Percentiles rank a stretch among this genome's conserved stretches.
These are phyloP conservation scores for Phaenicophaeus curvirostris DNA, from an alignment of 2,797 vertebrate genomes.

Conservation along the genomic window DNA sequence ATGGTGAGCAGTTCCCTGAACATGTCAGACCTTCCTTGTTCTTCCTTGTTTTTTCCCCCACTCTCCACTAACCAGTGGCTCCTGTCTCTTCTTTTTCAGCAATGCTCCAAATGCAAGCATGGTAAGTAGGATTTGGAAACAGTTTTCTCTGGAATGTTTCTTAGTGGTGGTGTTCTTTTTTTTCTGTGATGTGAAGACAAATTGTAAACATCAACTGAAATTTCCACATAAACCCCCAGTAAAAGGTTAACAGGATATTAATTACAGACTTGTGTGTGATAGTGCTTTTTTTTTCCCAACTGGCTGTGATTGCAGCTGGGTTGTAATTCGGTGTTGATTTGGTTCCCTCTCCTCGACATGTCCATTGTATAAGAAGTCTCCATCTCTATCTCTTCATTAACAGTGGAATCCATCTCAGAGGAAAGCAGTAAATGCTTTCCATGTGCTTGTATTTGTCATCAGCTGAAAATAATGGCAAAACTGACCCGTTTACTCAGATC, in stretches of 20 bases:
- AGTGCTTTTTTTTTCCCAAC: background rate
- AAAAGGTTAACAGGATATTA: background rate
- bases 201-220: background rate
- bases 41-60: background rate
- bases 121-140: constrained; percentile 81
- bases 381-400: background rate
- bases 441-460: constrained; percentile 2
- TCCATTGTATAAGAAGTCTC: background rate
- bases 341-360: background rate
- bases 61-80: constrained; percentile 46
- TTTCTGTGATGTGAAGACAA: background rate
- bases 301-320: background rate
- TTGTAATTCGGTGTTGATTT: background rate
- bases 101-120: constrained; percentile 99
- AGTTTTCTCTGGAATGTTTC: background rate
- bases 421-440: background rate
- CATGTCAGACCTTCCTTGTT: background rate
- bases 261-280: background rate
- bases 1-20: constrained; percentile 88
- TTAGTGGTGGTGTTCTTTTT: background rate
- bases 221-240: background rate
- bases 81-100: constrained; percentile 83
- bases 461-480: constrained; percentile 15
- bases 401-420: background rate
- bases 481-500: background rate